phyloP scores from a whole-genome alignment of 2,888 invertebrate species.

The Spatulosminthurus flaviceps region DNA sequence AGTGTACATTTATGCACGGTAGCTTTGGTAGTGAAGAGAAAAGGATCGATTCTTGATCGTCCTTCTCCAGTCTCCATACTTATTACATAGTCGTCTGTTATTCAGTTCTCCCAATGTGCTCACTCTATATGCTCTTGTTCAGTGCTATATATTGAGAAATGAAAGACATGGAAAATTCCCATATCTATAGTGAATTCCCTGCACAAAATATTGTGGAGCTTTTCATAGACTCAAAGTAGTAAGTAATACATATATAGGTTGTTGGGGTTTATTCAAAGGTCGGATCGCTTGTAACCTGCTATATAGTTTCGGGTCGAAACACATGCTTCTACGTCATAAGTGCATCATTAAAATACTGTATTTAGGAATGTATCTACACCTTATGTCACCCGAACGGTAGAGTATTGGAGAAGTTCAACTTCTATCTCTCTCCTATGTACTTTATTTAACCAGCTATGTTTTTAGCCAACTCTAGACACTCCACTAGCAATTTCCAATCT shows the following conservation, averaged over 20 bases:
- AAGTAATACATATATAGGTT: neutral
- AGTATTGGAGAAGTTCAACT: neutral
- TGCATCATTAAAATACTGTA: slow-evolving; percentile 3
- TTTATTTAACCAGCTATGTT: neutral
- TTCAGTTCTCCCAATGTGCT: too few relatives aligned
- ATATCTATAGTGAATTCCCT: too few relatives aligned
- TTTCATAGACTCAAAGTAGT: too few relatives aligned
- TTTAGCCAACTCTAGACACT: neutral
- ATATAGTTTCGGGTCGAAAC: neutral
- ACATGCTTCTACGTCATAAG: slow-evolving; percentile 8
- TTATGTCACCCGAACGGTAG: neutral
- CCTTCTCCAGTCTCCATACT: too few relatives aligned
- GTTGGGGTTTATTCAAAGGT: slow-evolving; percentile 9
- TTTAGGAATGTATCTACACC: neutral
- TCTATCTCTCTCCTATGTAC: neutral
- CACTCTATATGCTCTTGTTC: too few relatives aligned
- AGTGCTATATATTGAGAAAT: too few relatives aligned
- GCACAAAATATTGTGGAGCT: too few relatives aligned
- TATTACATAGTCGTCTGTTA: too few relatives aligned
- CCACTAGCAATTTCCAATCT: neutral
- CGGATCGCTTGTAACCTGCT: neutral
- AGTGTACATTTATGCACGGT: too few relatives aligned
- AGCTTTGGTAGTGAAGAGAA: too few relatives aligned
- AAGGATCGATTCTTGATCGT: too few relatives aligned
- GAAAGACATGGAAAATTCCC: too few relatives aligned